A percentile compares a stretch with the other conserved stretches of the same genome.
Conservation (phyloP, 2,113 vertebrate genomes). For the Riparia riparia region DNA sequence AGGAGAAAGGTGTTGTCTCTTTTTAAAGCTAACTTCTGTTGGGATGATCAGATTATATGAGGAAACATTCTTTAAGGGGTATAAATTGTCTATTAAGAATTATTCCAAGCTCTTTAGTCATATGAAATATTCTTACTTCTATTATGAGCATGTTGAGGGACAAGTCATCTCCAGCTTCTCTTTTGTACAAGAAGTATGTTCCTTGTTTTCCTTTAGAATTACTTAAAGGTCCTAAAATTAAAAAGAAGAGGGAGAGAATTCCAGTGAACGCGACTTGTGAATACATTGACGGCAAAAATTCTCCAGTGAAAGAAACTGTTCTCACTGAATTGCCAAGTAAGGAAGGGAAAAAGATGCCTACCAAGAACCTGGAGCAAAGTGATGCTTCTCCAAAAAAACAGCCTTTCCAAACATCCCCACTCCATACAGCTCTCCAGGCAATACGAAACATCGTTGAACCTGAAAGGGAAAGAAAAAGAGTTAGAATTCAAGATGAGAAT, state of each 20-base stretch:
- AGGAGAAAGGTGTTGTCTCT: background rate
- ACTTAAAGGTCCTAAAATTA: constrained; percentile 69
- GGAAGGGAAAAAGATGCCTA: background rate
- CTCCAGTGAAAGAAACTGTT: background rate
- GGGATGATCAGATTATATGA: background rate
- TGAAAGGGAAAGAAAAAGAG: constrained; percentile 75
- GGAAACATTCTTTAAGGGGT: background rate
- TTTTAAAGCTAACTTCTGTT: background rate
- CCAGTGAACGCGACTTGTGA: constrained; percentile 64
- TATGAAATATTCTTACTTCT: background rate
- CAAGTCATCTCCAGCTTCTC: background rate
- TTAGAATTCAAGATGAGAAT: constrained; percentile 75
- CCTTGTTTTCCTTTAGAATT: constrained; percentile 69
- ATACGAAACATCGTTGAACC: background rate
- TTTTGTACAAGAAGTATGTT: background rate
- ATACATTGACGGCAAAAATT: background rate
- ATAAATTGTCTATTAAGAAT: background rate
- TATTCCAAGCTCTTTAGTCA: background rate
- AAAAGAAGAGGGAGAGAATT: constrained; percentile 84
- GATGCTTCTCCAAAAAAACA: background rate
- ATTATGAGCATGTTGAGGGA: background rate
- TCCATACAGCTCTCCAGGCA: background rate
- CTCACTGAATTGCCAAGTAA: background rate
- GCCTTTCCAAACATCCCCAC: background rate
- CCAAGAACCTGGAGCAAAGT: background rate